A percentile compares a stretch with the other conserved stretches of the same genome.
phyloP scores from a whole-genome alignment of 2,797 vertebrate species.

The Odontamblyopus lacepedii region DNA sequence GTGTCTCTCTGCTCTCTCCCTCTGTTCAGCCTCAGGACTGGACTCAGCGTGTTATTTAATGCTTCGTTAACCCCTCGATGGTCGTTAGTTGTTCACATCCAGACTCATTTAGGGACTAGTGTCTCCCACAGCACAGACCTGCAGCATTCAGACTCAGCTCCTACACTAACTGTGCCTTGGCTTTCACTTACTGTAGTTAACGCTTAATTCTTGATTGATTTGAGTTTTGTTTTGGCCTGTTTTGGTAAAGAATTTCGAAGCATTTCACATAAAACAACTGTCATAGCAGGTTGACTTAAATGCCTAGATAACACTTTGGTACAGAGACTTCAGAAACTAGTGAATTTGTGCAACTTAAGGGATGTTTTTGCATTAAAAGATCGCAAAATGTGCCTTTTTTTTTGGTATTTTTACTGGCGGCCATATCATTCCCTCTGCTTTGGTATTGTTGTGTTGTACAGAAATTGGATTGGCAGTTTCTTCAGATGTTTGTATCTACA shows the following conservation, averaged over 20 bases:
- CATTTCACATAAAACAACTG: too few species aligned
- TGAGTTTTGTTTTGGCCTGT: neutral
- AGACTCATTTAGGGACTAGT: constrained; percentile 51
- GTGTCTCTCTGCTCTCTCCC: neutral
- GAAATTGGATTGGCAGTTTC: neutral
- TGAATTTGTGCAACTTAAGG: too few species aligned
- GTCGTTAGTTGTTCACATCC: constrained; percentile 55
- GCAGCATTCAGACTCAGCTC: constrained; percentile 14
- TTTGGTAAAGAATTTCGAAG: neutral
- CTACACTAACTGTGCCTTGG: constrained; percentile 20
- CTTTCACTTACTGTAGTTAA: neutral
- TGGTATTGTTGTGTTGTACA: neutral
- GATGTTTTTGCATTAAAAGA: too few species aligned
- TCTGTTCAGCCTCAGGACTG: constrained; percentile 22
- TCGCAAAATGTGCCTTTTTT: too few species aligned
- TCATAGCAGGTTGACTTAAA: too few species aligned
- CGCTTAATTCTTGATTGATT: neutral
- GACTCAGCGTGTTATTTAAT: constrained; percentile 62
- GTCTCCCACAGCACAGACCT: constrained; percentile 39
- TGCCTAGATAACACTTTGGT: too few species aligned
- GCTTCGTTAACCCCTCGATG: constrained; percentile 70
- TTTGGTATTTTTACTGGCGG: too few species aligned
- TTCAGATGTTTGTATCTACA: neutral
- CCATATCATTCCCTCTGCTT: neutral
- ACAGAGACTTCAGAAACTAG: too few species aligned